A percentile compares a stretch with the other conserved stretches of the same genome.
These are phyloP conservation scores for Dendrocincla fuliginosa DNA, from an alignment of 2,797 vertebrate genomes.

Conservation along the genomic window DNA sequence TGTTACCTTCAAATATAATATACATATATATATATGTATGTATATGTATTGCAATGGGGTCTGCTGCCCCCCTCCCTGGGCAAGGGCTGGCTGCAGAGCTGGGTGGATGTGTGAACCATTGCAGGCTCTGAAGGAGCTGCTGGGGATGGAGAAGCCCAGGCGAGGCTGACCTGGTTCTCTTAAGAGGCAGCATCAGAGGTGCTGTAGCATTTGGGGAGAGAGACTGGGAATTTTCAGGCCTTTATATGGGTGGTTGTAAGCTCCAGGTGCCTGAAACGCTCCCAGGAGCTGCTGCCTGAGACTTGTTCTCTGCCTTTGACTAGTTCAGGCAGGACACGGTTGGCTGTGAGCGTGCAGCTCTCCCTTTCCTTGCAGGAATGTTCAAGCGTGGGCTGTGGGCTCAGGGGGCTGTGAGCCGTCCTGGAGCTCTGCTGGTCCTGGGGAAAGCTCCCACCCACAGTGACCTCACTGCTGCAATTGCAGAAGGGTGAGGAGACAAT, in stretches of 20 bases:
- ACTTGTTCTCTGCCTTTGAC: background rate
- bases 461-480: background rate
- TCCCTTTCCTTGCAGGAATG: background rate
- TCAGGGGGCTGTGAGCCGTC: background rate
- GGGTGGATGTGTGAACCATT: background rate
- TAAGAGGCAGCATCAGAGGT: accelerated
- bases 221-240: background rate
- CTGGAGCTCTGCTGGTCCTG: background rate
- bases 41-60: background rate
- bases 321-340: background rate
- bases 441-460: background rate
- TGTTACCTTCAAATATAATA: background rate
- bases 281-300: background rate
- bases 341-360: background rate
- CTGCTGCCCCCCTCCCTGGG: background rate
- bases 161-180: background rate
- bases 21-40: background rate
- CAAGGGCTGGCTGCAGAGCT: accelerated
- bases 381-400: background rate
- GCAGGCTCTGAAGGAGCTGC: background rate
- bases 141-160: background rate
- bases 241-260: background rate
- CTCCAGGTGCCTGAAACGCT: accelerated
- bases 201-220: background rate
- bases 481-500: accelerated